Evolutionary conservation across 2,113 vertebrate species (phyloP).

Genomic region (Steatornis caripensis): DNA sequence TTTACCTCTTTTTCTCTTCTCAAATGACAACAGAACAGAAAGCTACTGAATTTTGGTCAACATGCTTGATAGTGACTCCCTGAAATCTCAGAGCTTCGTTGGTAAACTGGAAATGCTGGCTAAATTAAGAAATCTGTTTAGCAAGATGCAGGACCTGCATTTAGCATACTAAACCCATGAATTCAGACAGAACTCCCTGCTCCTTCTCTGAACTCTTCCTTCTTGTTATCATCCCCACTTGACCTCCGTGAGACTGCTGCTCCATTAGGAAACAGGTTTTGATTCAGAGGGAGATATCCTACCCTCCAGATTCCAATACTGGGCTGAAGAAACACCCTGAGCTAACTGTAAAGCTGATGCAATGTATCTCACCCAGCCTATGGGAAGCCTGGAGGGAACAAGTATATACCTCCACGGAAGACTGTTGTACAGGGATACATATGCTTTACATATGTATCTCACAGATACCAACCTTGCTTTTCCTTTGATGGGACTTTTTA

Average conservation of each 20-base stretch:
- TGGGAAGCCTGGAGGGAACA: background rate
- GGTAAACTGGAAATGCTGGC: background rate
- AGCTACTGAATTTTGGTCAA: background rate
- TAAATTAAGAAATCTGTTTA: background rate
- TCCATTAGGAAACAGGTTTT: background rate
- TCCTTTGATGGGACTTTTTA: background rate
- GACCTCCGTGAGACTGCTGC: background rate
- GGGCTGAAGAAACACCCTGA: background rate
- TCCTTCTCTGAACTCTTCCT: background rate
- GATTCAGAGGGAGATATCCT: background rate
- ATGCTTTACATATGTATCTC: background rate
- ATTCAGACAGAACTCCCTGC: background rate
- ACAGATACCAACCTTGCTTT: background rate
- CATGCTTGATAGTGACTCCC: background rate
- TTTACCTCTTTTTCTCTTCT: background rate
- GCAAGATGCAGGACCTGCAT: background rate
- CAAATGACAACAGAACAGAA: background rate
- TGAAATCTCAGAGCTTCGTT: background rate
- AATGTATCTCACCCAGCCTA: too few species aligned
- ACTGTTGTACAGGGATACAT: background rate
- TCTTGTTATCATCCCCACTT: background rate
- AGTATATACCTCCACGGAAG: background rate
- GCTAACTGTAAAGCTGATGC: accelerated
- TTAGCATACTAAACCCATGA: background rate
- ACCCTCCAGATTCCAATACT: background rate